These are phyloP conservation scores for Cecidostiba fungosa DNA, from an alignment of 2,888 invertebrate species.

Conservation along the genomic window DNA sequence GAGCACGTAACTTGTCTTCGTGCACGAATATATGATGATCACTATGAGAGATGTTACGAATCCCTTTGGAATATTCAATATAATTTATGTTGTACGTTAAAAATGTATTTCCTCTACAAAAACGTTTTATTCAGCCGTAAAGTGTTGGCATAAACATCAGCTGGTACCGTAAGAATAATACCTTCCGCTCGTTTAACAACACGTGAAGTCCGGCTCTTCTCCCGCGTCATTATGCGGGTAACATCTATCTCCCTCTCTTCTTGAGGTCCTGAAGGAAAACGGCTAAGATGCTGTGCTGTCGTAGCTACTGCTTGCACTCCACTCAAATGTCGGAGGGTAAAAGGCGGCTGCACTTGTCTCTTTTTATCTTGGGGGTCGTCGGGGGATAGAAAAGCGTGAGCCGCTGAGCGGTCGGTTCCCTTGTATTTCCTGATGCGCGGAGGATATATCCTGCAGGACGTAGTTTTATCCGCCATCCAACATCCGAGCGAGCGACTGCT, in stretches of 20 bases:
- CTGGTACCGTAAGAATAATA: slow-evolving; percentile 37
- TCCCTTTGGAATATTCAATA: no score
- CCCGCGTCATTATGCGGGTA: background rate
- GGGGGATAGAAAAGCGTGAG: slow-evolving; percentile 43
- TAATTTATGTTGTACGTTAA: background rate
- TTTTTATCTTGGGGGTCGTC: slow-evolving; percentile 32
- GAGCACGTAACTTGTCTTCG: background rate
- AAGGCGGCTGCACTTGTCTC: slow-evolving; percentile 7
- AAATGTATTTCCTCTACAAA: background rate
- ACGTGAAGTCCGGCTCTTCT: slow-evolving; percentile 3
- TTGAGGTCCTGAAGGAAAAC: background rate
- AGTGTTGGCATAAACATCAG: slow-evolving; percentile 7
- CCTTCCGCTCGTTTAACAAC: slow-evolving; percentile 55
- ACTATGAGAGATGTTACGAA: background rate
- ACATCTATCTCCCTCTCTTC: background rate
- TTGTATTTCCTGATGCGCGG: slow-evolving; percentile 65
- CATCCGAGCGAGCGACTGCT: slow-evolving; percentile 65
- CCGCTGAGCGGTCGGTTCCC: slow-evolving; percentile 37
- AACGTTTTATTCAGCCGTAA: background rate
- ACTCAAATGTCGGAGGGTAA: slow-evolving; percentile 9
- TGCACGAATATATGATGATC: background rate
- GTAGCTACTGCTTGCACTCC: slow-evolving; percentile 2
- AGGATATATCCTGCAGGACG: slow-evolving; percentile 58
- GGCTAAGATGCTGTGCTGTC: background rate
- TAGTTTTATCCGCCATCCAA: slow-evolving; percentile 70